Evolutionary conservation across 2,113 vertebrate species (phyloP).

Genomic region (Syngnathoides biaculeatus): DNA sequence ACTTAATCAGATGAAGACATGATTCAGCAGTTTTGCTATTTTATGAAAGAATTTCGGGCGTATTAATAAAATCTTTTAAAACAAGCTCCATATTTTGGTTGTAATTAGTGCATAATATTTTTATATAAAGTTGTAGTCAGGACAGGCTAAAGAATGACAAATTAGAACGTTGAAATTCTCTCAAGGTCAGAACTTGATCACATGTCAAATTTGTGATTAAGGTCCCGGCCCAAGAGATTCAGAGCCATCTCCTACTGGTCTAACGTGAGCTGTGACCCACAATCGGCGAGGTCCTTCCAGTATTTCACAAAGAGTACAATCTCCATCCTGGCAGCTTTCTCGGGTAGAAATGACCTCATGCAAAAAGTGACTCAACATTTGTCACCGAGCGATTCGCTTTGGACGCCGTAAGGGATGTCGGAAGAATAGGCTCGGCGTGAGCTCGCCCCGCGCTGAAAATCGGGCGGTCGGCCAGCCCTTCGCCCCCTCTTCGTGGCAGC

Average conservation of each 20-base stretch:
- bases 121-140: too few species aligned
- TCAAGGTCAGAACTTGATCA: not conserved
- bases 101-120: too few species aligned
- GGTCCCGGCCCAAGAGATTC: not conserved
- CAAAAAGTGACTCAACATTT: slow-evolving; percentile 47
- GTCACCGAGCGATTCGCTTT: slow-evolving; percentile 21
- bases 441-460: slow-evolving; percentile 22
- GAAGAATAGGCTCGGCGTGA: slow-evolving; percentile 3
- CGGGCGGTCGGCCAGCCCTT: slow-evolving; percentile 29
- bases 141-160: too few species aligned
- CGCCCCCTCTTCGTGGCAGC: slow-evolving; percentile 49
- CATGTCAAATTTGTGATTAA: not conserved
- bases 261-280: slow-evolving; percentile 3
- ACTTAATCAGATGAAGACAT: too few species aligned
- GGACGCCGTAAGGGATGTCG: not conserved
- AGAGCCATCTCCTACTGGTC: not conserved
- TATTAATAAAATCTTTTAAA: too few species aligned
- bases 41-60: too few species aligned
- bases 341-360: slow-evolving; percentile 39
- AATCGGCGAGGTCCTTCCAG: slow-evolving; percentile 19
- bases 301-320: slow-evolving; percentile 14
- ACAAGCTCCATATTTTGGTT: too few species aligned
- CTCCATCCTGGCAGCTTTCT: slow-evolving; percentile 41
- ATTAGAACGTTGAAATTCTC: too few species aligned
- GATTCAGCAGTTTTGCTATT: too few species aligned